Evolutionary conservation across 2,113 vertebrate genomes (phyloP), one percentile per base, ranked within the genome.

Genomic region (Ictidomys tridecemlineatus): DNA sequence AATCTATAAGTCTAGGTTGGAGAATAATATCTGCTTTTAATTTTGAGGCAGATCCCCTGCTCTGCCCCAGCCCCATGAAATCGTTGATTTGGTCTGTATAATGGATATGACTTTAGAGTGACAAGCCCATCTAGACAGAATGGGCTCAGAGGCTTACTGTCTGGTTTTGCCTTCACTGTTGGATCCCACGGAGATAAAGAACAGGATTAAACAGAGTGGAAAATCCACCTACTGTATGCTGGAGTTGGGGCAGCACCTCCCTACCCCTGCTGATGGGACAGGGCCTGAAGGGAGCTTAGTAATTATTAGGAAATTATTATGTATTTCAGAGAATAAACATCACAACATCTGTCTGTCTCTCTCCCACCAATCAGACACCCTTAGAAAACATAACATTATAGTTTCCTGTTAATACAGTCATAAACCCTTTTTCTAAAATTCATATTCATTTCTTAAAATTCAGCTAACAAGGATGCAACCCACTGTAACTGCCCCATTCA

Each of bases 381-480:
- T 93, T 93, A 85, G 48, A 80, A 94, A 94, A 72, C 10, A 94
- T 69, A 88, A 56, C 26, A 45, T 61, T 30, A 26, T 69, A 63
- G 32, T 76, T 84, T 69, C 61, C 79, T 28, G 6, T 88, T 42
- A 56, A 18, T 2, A 56, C 5, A 73, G 39, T 37, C 83, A 86
- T 73, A 93, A 94, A 51, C 8, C 12, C n/a, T 12, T 20, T 94
- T 93, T n/a, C 34, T 78, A 73, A 87, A 58, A 63, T 48, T 32
- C 65, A 67, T 77, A 42, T 89, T 90, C n/a, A 65, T 70, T 95
- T 82, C 56, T n/a, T 74, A 86, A 30, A 76, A 74, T 74, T 87
- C 63, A 94, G 48, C 48, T 78, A 42, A 74, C 34, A 26, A 42
- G 91, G 70, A 37, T 85, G 39, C 42, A 85, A 37, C 37, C 72